Conservation (phyloP, 2,888 invertebrate genomes). For the Geophilus truncorum region DNA sequence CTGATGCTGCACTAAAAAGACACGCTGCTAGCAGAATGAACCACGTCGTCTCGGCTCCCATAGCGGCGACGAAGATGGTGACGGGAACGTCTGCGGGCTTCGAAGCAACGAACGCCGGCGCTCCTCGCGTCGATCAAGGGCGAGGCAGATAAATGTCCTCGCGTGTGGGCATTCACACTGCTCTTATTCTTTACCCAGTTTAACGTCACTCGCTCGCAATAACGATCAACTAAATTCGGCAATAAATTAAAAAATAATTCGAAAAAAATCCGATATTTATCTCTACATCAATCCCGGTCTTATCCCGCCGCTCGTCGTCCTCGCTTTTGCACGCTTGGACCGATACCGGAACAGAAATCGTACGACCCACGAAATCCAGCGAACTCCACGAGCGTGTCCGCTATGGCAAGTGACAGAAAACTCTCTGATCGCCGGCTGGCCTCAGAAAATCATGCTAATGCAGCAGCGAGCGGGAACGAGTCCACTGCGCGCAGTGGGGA, state of each 20-base stretch:
- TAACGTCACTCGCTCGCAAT: slow-evolving; percentile 18
- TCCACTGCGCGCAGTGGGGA: background rate
- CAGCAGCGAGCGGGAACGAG: slow-evolving; percentile 23
- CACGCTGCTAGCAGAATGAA: slow-evolving; percentile 2
- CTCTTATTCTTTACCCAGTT: background rate
- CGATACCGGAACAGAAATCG: background rate
- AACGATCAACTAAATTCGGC: background rate
- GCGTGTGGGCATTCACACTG: slow-evolving; percentile 8
- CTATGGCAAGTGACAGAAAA: slow-evolving; percentile 21
- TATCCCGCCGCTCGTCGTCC: background rate
- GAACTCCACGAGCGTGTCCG: slow-evolving; percentile 22
- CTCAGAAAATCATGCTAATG: slow-evolving; percentile 22
- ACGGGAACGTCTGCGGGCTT: slow-evolving; percentile 3
- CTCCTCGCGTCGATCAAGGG: background rate
- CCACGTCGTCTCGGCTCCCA: slow-evolving; percentile 7
- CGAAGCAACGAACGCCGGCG: background rate
- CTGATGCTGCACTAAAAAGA: background rate
- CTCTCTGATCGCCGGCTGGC: slow-evolving; percentile 25
- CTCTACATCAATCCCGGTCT: background rate
- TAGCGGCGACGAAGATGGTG: slow-evolving; percentile 14
- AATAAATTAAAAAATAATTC: background rate
- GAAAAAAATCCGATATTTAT: background rate
- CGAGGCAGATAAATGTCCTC: slow-evolving; percentile 15
- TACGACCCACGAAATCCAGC: slow-evolving; percentile 1
- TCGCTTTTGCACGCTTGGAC: background rate